Conservation (phyloP, 2,797 vertebrate genomes). For the Cyclopterus lumpus region DNA sequence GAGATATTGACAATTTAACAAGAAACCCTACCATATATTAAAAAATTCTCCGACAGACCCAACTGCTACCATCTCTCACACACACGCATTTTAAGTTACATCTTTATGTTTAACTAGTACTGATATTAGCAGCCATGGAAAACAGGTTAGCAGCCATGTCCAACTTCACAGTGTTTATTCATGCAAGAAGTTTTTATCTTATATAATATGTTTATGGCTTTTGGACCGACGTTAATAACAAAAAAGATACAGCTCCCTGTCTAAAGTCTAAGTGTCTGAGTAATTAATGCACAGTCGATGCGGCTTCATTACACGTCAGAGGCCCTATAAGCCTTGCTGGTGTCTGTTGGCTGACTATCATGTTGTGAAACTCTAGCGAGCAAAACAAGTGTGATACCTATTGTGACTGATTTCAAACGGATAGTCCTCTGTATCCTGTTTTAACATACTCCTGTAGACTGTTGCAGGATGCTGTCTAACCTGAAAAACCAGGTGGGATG, state of each 20-base stretch:
- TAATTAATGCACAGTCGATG: neutral
- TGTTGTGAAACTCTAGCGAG: neutral
- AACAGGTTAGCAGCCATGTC: neutral
- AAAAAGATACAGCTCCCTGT: neutral
- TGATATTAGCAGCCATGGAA: slow-evolving; percentile 2
- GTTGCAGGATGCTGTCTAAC: neutral
- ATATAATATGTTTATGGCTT: slow-evolving; percentile 3
- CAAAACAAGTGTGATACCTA: neutral
- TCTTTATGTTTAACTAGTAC: neutral
- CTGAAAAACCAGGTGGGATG: slow-evolving; percentile 28
- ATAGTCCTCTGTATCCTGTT: slow-evolving; percentile 24
- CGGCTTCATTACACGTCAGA: neutral
- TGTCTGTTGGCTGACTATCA: neutral
- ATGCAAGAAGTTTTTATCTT: slow-evolving; percentile 14
- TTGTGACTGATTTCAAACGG: neutral
- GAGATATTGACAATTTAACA: slow-evolving; percentile 22
- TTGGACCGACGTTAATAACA: slow-evolving; percentile 5
- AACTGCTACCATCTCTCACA: neutral
- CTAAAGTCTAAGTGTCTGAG: neutral
- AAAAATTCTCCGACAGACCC: neutral
- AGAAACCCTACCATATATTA: slow-evolving; percentile 9
- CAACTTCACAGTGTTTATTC: neutral
- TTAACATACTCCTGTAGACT: neutral
- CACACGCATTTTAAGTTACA: no score
- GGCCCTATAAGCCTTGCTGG: neutral